Conservation (phyloP, 2,113 vertebrate species). For the Calidris pugnax region DNA sequence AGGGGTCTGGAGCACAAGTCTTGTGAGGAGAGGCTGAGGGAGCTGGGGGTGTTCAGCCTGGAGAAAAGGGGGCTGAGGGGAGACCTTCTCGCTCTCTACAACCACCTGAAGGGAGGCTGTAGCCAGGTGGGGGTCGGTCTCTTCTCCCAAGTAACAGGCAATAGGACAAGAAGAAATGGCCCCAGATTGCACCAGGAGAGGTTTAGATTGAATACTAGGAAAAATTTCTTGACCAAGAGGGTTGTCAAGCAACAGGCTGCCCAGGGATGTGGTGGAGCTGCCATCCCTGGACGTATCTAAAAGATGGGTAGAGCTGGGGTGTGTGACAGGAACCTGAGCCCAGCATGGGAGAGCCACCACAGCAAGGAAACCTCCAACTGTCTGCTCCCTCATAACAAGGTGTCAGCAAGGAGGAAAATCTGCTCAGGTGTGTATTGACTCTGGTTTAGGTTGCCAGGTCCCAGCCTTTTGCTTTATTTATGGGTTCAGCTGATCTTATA, state of each 20-base stretch:
- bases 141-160: not conserved
- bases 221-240: not conserved
- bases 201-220: not conserved
- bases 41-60: not conserved
- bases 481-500: not conserved
- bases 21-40: not conserved
- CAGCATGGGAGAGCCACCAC: too few relatives aligned
- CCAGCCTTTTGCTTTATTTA: not conserved
- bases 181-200: not conserved
- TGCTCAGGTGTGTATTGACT: not conserved
- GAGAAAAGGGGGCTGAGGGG: not conserved
- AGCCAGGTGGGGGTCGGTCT: not conserved
- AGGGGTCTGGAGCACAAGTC: not conserved
- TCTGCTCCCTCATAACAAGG: not conserved
- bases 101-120: not conserved
- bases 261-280: not conserved
- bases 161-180: not conserved
- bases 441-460: not conserved
- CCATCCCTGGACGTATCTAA: not conserved
- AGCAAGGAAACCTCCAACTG: fast-evolving
- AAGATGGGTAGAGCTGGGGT: not conserved
- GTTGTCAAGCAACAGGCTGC: not conserved
- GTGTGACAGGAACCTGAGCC: fast-evolving
- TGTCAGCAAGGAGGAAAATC: not conserved
- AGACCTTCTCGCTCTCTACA: not conserved